Percentiles rank a stretch among this genome's conserved stretches.
Conservation (phyloP, 37 sponge, comb jelly and placozoan genomes). For the Geodia barretti region DNA sequence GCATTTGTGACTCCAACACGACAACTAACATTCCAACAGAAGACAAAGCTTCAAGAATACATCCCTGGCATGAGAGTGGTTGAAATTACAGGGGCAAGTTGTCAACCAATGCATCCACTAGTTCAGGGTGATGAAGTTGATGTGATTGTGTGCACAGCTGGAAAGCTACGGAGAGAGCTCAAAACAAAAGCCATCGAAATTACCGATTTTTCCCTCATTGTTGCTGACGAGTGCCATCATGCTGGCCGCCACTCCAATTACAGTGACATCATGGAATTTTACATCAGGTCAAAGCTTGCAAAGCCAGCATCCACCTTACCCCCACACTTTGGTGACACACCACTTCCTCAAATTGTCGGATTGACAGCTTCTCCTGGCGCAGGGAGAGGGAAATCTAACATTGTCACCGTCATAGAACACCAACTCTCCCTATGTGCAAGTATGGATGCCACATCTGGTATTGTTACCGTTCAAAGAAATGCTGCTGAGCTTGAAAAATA, state of each 20-base stretch:
- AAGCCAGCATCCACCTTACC: background rate
- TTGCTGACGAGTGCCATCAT: conserved; percentile 95
- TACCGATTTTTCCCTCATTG: conserved; percentile 58
- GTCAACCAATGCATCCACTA: background rate
- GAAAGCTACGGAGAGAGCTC: conserved; percentile 46
- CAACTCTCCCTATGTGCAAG: conserved; percentile 59
- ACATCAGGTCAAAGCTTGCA: conserved; percentile 51
- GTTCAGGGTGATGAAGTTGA: conserved; percentile 11
- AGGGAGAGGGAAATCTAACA: conserved; percentile 1
- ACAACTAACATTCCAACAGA: conserved; percentile 67
- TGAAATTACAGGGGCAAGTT: conserved; percentile 47
- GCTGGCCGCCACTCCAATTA: conserved; percentile 56
- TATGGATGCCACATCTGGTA: conserved; percentile 75
- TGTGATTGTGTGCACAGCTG: conserved; percentile 70
- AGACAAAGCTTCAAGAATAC: conserved; percentile 29
- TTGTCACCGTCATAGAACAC: conserved; percentile 8
- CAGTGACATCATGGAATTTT: conserved; percentile 58
- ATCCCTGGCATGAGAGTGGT: conserved; percentile 31
- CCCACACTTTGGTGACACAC: background rate
- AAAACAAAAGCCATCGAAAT: conserved; percentile 14
- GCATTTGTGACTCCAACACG: conserved; percentile 57
- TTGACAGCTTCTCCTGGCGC: conserved; percentile 75
- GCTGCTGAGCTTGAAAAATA: conserved; percentile 30
- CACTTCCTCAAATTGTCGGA: conserved; percentile 72
- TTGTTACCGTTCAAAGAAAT: conserved; percentile 37